phyloP scores from a whole-genome alignment of 1,140 invertebrate species.

The Formica exsecta region DNA sequence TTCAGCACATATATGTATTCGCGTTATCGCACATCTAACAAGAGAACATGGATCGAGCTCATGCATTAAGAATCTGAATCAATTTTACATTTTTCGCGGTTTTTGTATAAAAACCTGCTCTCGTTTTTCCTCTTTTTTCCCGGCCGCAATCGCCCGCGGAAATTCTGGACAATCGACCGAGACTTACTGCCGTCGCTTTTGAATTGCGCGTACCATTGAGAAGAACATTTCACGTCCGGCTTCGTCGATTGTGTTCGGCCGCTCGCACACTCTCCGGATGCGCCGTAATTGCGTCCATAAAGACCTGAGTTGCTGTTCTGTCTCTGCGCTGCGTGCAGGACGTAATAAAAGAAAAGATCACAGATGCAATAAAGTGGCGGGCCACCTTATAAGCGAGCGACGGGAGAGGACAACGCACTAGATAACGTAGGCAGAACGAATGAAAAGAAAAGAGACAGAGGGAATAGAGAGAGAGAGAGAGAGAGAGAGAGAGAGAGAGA shows the following conservation, averaged over 20 bases:
- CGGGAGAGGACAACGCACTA: conserved; percentile 21
- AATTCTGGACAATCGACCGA: conserved; percentile 57
- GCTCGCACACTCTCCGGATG: conserved; percentile 48
- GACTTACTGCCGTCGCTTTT: conserved; percentile 57
- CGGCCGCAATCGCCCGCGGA: conserved; percentile 15
- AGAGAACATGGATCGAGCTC: neutral
- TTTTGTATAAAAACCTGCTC: conserved; percentile 17
- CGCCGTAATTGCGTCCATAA: conserved; percentile 69
- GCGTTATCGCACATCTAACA: neutral
- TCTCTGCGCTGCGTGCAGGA: conserved; percentile 53
- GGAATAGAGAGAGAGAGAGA: neutral
- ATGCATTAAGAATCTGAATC: neutral
- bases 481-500: conserved; percentile 17
- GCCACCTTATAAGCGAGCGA: conserved; percentile 55
- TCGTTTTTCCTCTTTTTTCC: neutral
- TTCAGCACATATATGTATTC: neutral
- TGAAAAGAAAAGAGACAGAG: neutral
- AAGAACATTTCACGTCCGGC: conserved; percentile 59
- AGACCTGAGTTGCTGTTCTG: conserved; percentile 50
- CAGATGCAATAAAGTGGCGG: conserved; percentile 68
- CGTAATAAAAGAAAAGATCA: conserved; percentile 71
- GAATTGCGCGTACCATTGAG: conserved; percentile 49
- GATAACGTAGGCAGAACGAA: conserved; percentile 55
- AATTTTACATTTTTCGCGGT: conserved; percentile 26
- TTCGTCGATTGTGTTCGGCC: conserved; percentile 60